Conservation (phyloP, 92 coral and sea anemone genomes). For the Epizoanthus fatuus region DNA sequence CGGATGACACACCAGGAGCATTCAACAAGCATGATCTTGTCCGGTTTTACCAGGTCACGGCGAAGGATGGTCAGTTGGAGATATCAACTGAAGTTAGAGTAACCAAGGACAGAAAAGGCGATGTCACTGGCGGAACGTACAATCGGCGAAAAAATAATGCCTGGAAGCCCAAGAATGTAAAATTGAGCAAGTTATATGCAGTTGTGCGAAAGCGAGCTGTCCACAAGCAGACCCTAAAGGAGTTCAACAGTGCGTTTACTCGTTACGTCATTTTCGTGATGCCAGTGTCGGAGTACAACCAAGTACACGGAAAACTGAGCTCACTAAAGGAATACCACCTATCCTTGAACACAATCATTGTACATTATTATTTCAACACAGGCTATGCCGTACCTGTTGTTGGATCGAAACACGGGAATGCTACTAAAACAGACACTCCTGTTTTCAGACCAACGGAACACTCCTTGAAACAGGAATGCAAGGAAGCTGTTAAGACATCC, state of each 20-base stretch:
- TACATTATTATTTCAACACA: conserved; percentile 61
- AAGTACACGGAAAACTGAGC: conserved; percentile 50
- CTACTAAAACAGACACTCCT: conserved; percentile 23
- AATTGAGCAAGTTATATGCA: conserved; percentile 25
- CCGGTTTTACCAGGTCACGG: conserved; percentile 41
- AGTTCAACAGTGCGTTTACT: conserved; percentile 27
- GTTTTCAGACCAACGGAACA: conserved; percentile 28
- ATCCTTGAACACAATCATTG: conserved; percentile 15
- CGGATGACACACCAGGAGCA: conserved; percentile 64
- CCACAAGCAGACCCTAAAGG: conserved; percentile 20
- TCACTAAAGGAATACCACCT: conserved; percentile 25
- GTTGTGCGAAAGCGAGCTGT: conserved; percentile 42
- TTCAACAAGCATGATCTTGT: conserved; percentile 47
- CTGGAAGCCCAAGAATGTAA: conserved; percentile 49
- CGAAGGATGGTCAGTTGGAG: conserved; percentile 25
- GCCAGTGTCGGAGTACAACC: conserved; percentile 63
- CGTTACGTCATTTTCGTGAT: conserved; percentile 42
- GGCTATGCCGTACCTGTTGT: conserved; percentile 35
- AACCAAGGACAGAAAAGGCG: conserved; percentile 39
- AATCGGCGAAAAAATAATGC: conserved; percentile 4
- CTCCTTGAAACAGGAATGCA: conserved; percentile 43
- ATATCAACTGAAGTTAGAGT: conserved; percentile 49
- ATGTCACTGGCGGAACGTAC: conserved; percentile 44
- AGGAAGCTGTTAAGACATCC: conserved; percentile 40
- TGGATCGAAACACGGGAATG: conserved; percentile 21